Percentiles rank a stretch among this genome's conserved stretches.
Evolutionary conservation across 2,888 invertebrate species (phyloP).

Genomic region (Liopterus haemorrhoidalis): DNA sequence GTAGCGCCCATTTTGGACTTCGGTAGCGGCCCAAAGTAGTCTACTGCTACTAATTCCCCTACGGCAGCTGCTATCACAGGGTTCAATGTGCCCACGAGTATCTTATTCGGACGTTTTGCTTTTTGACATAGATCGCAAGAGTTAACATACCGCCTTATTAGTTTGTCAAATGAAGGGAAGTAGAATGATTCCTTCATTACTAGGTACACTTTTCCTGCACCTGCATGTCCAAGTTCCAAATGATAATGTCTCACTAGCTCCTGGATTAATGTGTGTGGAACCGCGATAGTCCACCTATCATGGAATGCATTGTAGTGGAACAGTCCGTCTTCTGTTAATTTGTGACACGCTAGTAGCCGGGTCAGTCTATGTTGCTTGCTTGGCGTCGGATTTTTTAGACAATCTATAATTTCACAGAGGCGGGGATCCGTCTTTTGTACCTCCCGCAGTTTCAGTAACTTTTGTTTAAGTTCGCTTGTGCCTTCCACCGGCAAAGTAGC

Average conservation of each 20-base stretch:
- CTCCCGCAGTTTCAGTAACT: neutral
- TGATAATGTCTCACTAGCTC: constrained; percentile 8
- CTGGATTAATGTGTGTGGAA: neutral
- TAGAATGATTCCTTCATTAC: constrained; percentile 9
- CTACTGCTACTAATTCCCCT: constrained; percentile 17
- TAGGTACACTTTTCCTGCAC: constrained; percentile 13
- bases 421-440: neutral
- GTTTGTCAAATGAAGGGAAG: constrained; percentile 7
- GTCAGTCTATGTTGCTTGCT: too few relatives aligned
- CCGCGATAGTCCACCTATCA: neutral
- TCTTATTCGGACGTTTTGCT: constrained; percentile 1
- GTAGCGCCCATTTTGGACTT: constrained; percentile 5
- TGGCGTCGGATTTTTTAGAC: neutral
- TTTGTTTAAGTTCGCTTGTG: neutral
- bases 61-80: neutral
- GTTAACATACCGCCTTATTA: neutral
- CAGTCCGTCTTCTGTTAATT: neutral
- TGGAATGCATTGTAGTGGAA: neutral
- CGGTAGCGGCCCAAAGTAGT: constrained; percentile 24
- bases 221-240: constrained; percentile 11
- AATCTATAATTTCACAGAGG: neutral
- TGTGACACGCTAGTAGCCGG: neutral
- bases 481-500: constrained; percentile 1
- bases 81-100: constrained; percentile 3
- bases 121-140: constrained; percentile 13